phyloP scores from a whole-genome alignment of 2,888 invertebrate species.

The Nymphalis c-album region DNA sequence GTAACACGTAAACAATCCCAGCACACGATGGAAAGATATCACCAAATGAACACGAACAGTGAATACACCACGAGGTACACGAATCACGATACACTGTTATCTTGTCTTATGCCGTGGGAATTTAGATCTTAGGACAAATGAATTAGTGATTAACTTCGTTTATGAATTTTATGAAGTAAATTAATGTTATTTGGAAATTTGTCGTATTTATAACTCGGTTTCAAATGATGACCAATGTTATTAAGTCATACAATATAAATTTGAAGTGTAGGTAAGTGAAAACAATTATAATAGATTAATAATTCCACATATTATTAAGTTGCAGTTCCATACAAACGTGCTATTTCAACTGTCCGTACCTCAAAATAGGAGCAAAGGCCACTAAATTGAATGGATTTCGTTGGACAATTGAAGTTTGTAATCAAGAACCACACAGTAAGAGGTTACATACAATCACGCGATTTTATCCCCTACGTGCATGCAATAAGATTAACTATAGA shows the following conservation, averaged over 20 bases:
- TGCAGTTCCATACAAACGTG: not conserved
- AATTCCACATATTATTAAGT: not conserved
- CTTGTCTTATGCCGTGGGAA: not conserved
- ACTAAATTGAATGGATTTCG: slow-evolving; percentile 10
- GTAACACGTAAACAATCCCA: not conserved
- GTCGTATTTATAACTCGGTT: no score
- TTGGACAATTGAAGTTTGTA: slow-evolving; percentile 10
- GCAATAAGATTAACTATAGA: slow-evolving; percentile 19
- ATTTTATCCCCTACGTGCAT: not conserved
- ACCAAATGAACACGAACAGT: slow-evolving; percentile 15
- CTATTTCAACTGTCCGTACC: not conserved
- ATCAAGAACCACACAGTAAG: not conserved
- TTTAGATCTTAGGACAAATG: not conserved
- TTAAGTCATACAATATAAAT: no score
- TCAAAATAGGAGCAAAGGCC: slow-evolving; percentile 5
- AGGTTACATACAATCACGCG: not conserved
- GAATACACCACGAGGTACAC: not conserved
- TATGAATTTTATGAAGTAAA: not conserved
- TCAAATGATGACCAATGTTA: no score
- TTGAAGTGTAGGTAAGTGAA: no score
- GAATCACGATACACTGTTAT: not conserved
- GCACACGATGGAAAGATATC: slow-evolving; percentile 15
- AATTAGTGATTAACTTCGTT: not conserved
- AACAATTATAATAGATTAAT: no score
- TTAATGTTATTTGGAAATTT: no score